phyloP scores from a whole-genome alignment of 2,797 vertebrate species.

The Sebastes alutus region DNA sequence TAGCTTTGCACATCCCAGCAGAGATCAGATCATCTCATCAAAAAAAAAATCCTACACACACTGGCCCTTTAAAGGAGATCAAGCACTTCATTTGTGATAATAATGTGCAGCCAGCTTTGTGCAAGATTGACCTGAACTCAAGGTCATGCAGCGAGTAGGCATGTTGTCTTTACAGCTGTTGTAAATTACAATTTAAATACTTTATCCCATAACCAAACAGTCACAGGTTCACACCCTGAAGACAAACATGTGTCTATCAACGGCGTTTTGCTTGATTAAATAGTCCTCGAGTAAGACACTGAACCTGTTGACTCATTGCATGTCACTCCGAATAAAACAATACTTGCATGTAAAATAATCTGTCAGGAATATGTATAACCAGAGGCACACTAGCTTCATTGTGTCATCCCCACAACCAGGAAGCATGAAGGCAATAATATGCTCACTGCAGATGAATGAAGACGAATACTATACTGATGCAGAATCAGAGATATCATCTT shows the following conservation, averaged over 20 bases:
- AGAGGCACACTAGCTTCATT: background rate
- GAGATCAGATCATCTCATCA: slow-evolving; percentile 39
- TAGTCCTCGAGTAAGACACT: background rate
- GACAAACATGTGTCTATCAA: slow-evolving; percentile 34
- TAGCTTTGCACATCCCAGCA: background rate
- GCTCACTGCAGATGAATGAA: background rate
- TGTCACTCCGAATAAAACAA: background rate
- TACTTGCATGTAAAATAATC: background rate
- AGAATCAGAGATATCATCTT: background rate
- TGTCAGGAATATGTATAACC: slow-evolving; percentile 12
- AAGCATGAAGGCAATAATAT: background rate
- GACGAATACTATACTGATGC: background rate
- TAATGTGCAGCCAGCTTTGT: background rate
- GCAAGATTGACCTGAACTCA: background rate
- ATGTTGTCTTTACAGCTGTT: background rate
- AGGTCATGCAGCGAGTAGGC: background rate
- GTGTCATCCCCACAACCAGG: background rate
- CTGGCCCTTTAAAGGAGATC: background rate
- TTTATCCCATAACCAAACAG: slow-evolving; percentile 10
- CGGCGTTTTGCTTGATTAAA: background rate
- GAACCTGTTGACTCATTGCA: background rate
- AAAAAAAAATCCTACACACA: too few species aligned
- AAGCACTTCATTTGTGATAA: background rate
- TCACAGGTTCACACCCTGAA: slow-evolving; percentile 34
- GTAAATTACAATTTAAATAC: background rate